These are phyloP conservation scores for Vulpes vulpes DNA, from an alignment of 2,113 vertebrate genomes.

Conservation along the genomic window DNA sequence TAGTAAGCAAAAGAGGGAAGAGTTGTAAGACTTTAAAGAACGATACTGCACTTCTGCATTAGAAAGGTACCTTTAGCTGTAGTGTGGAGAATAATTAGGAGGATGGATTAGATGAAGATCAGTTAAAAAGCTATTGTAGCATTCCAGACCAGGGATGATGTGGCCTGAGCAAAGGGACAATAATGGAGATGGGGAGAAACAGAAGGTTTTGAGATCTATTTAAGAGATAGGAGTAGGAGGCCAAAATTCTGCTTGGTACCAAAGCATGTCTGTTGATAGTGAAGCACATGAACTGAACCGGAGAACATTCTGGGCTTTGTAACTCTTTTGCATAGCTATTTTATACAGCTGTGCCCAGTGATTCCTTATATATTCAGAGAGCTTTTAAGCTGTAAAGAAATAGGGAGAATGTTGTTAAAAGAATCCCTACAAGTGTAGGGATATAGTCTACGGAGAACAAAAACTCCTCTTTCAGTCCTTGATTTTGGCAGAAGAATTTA, in stretches of 20 bases:
- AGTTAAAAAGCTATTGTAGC: not conserved
- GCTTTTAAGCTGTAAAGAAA: not conserved
- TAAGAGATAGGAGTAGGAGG: not conserved
- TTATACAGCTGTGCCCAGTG: not conserved
- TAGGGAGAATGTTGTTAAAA: not conserved
- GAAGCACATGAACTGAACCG: not conserved
- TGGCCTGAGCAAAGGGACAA: not conserved
- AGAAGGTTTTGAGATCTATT: not conserved
- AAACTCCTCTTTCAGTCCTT: not conserved
- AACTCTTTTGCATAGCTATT: not conserved
- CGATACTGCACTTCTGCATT: not conserved
- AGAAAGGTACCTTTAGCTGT: not conserved
- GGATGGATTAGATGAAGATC: not conserved
- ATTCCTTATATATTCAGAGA: not conserved
- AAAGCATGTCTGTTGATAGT: not conserved
- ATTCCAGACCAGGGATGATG: not conserved
- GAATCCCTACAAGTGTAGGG: not conserved
- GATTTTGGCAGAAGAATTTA: slow-evolving; percentile 34
- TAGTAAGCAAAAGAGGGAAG: not conserved
- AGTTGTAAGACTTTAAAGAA: not conserved
- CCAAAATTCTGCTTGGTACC: not conserved
- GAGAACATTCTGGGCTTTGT: not conserved
- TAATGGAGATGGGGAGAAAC: not conserved
- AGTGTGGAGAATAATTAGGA: not conserved
- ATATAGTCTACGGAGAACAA: not conserved